Percentiles rank a stretch among this genome's conserved stretches.
Evolutionary conservation across 2,888 invertebrate genomes (phyloP).

Genomic region (Chelonus formosanus): DNA sequence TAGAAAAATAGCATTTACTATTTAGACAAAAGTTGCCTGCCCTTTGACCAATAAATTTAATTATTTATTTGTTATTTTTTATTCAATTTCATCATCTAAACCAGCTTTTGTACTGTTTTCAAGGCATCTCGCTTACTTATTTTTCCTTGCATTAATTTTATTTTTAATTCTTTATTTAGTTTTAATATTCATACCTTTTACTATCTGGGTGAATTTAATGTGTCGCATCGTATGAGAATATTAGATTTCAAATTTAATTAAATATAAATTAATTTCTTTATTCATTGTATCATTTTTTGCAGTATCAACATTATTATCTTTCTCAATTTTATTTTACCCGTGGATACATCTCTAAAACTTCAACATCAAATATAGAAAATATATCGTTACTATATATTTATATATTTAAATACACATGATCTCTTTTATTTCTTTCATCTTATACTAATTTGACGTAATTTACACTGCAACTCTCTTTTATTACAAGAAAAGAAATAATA

Average conservation of each 20-base stretch:
- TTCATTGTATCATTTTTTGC: no score
- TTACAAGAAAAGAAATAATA: no score
- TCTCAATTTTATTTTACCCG: slow-evolving; percentile 39
- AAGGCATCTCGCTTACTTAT: slow-evolving; percentile 64
- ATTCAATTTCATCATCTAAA: slow-evolving; percentile 38
- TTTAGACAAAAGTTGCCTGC: slow-evolving; percentile 65
- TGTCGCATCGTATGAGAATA: no score
- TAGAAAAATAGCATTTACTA: slow-evolving; percentile 56
- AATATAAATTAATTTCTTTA: no score
- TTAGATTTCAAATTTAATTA: no score
- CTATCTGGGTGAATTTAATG: no score
- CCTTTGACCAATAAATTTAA: slow-evolving; percentile 58
- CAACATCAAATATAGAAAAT: slow-evolving; percentile 65
- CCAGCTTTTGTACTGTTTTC: slow-evolving; percentile 64
- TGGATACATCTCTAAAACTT: slow-evolving; percentile 64
- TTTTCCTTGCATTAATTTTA: slow-evolving; percentile 54
- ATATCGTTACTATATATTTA: slow-evolving; percentile 59
- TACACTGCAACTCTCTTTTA: background rate
- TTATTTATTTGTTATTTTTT: slow-evolving; percentile 29
- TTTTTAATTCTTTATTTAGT: no score
- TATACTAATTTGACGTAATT: slow-evolving; percentile 8
- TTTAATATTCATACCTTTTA: no score
- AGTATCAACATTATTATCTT: slow-evolving; percentile 21
- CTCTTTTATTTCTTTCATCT: slow-evolving; percentile 38
- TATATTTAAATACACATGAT: slow-evolving; percentile 60